Percentiles rank a stretch among this genome's conserved stretches.
Evolutionary conservation across 1,140 invertebrate species (phyloP).

Genomic region (Meloidogyne floridensis): DNA sequence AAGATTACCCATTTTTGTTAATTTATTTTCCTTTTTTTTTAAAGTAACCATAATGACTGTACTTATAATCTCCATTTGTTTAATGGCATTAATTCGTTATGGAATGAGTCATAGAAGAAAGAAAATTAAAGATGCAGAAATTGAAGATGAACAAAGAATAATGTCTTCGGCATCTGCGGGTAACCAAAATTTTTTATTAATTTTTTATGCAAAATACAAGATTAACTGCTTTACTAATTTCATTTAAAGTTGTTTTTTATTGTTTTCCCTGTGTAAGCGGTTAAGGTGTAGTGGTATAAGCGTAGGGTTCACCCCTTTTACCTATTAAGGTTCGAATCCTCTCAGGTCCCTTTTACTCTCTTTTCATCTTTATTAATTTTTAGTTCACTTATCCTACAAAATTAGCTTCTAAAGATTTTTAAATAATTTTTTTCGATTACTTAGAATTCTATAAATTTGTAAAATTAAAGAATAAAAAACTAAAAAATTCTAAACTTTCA

Average conservation of each 20-base stretch:
- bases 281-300: constrained; percentile 1
- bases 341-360: no score
- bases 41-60: constrained; percentile 65
- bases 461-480: no score
- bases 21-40: constrained; percentile 34
- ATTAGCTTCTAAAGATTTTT: no score
- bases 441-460: no score
- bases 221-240: background rate
- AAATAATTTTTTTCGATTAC: no score
- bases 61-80: constrained; percentile 60
- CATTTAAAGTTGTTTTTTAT: background rate
- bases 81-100: constrained; percentile 63
- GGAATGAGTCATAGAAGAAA: constrained; percentile 65
- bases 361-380: no score
- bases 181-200: background rate
- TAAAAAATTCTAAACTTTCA: no score
- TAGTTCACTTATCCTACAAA: no score
- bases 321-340: no score
- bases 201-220: background rate
- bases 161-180: constrained; percentile 45
- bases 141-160: constrained; percentile 63
- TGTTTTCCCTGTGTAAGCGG: background rate
- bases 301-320: background rate
- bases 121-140: constrained; percentile 64
- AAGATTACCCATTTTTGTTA: no score